Percentiles rank a stretch among this genome's conserved stretches.
Evolutionary conservation across 1,140 invertebrate species (phyloP).

Genomic region (Mamestra configurata): DNA sequence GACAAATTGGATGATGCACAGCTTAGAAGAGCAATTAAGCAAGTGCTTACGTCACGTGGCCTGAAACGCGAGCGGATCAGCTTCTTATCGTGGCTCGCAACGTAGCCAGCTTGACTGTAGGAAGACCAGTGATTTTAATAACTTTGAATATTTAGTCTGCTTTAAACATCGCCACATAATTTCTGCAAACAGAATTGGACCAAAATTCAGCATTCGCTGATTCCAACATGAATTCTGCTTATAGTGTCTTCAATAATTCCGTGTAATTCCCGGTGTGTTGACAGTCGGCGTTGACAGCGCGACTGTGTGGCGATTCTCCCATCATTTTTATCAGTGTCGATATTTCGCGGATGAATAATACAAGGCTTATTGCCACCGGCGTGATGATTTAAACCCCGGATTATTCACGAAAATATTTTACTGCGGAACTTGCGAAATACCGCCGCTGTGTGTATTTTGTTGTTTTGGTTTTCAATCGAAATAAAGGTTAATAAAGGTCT

Average conservation of each 20-base stretch:
- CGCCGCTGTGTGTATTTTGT: not conserved
- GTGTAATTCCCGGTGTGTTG: conserved; percentile 7
- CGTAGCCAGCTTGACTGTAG: not conserved
- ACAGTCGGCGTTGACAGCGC: not conserved
- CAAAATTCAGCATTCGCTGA: conserved; percentile 7
- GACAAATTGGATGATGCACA: not conserved
- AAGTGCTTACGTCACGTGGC: not conserved
- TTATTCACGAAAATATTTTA: not conserved
- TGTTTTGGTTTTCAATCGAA: not conserved
- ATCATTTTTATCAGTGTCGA: conserved; percentile 17
- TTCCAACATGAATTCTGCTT: conserved; percentile 11
- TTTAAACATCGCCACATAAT: not conserved
- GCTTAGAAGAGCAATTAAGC: conserved; percentile 7
- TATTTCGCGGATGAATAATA: conserved; percentile 28
- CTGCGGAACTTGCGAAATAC: not conserved
- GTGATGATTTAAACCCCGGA: conserved; percentile 1
- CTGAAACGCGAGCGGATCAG: not conserved
- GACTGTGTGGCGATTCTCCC: not conserved
- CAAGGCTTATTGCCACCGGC: not conserved
- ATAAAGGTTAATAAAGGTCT: no score
- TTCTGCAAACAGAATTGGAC: not conserved
- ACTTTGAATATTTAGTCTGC: not conserved
- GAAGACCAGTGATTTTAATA: no score
- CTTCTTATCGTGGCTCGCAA: not conserved
- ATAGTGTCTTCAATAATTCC: conserved; percentile 14